These are phyloP conservation scores for Stigmatopora nigra DNA, from an alignment of 2,113 vertebrate species.

Conservation along the genomic window DNA sequence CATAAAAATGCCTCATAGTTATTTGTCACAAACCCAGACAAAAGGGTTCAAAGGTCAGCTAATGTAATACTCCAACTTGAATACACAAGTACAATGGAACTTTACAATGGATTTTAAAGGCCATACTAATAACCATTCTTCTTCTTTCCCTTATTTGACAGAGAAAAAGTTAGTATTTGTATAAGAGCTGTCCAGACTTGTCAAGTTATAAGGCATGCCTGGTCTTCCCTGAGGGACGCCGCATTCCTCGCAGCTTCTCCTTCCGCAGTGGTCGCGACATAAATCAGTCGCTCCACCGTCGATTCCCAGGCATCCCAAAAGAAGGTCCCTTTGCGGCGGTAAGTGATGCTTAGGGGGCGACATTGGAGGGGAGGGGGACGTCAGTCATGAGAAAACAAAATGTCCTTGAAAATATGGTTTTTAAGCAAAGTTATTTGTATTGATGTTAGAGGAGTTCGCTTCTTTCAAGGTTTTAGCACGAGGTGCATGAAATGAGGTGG, in stretches of 20 bases:
- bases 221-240: constrained; percentile 31
- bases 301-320: constrained; percentile 29
- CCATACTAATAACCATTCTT: background rate
- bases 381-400: constrained; percentile 12
- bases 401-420: too few species aligned
- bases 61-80: too few species aligned
- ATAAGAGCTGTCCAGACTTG: constrained; percentile 35
- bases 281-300: background rate
- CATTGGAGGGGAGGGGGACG: background rate
- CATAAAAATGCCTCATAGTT: background rate
- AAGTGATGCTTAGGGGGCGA: background rate
- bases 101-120: background rate
- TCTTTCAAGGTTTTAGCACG: background rate
- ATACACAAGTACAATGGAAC: background rate
- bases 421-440: too few species aligned
- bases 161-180: background rate
- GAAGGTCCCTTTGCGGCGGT: background rate
- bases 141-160: constrained; percentile 3
- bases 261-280: constrained; percentile 29
- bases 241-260: constrained; percentile 35
- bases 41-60: constrained; percentile 8
- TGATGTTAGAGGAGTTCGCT: too few species aligned
- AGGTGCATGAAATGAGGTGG: background rate
- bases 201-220: constrained; percentile 11
- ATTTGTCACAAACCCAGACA: background rate